Conservation (phyloP, 2,888 invertebrate genomes). For the Linnaemya vulpina region DNA sequence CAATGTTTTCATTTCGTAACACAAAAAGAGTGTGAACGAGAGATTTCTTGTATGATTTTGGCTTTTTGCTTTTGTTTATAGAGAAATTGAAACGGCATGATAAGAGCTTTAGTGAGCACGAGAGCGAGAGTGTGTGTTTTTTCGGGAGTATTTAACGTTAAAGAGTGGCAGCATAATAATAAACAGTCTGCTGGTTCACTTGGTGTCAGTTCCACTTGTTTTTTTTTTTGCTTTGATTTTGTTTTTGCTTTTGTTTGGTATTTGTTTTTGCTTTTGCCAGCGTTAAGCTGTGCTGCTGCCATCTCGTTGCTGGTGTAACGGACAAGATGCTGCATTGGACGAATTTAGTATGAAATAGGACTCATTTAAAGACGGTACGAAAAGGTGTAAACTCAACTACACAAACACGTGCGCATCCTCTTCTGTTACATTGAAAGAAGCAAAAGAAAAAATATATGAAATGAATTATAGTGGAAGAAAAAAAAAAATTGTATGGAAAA, state of each 20-base stretch:
- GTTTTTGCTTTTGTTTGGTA: conserved; percentile 14
- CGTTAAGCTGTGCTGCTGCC: conserved; percentile 28
- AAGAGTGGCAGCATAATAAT: conserved; percentile 53
- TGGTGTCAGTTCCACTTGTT: conserved; percentile 21
- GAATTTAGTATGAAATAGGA: conserved; percentile 72
- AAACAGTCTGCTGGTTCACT: conserved; percentile 46
- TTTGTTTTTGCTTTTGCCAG: conserved; percentile 37
- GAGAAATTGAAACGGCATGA: background rate
- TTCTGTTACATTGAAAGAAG: conserved; percentile 50
- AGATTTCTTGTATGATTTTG: conserved; percentile 2
- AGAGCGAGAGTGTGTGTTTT: background rate
- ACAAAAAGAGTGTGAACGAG: conserved; percentile 1
- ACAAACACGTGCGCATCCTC: conserved; percentile 70
- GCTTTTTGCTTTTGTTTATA: too few relatives aligned
- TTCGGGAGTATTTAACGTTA: conserved; percentile 14
- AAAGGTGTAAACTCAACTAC: conserved; percentile 65
- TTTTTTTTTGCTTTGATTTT: conserved; percentile 14
- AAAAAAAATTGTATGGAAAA: conserved; percentile 18
- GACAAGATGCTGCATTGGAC: conserved; percentile 68
- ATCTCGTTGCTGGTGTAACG: conserved; percentile 61
- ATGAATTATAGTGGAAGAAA: conserved; percentile 38
- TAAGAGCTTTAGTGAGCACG: conserved; percentile 25
- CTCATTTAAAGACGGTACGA: conserved; percentile 72
- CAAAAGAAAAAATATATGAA: conserved; percentile 29
- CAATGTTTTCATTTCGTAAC: conserved; percentile 7